phyloP scores from a whole-genome alignment of 1,140 invertebrate species.

The Elymnias hypermnestra region DNA sequence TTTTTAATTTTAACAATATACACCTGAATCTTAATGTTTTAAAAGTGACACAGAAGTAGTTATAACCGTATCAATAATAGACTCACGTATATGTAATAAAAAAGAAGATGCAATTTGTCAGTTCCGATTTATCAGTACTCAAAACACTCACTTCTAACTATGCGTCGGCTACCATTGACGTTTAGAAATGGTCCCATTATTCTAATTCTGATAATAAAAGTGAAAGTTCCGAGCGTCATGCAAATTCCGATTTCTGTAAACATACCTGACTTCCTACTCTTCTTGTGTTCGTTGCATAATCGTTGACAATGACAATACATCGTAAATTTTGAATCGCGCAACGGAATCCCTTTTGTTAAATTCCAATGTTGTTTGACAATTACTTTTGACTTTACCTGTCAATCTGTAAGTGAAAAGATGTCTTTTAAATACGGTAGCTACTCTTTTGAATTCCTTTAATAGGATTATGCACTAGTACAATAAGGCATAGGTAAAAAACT shows the following conservation, averaged over 20 bases:
- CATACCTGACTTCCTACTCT: constrained; percentile 48
- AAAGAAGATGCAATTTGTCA: not conserved
- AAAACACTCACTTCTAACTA: constrained; percentile 12
- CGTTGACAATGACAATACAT: constrained; percentile 16
- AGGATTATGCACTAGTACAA: too few relatives aligned
- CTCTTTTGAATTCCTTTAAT: not conserved
- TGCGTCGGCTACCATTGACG: constrained; percentile 23
- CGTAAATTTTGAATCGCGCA: constrained; percentile 26
- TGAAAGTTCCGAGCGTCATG: constrained; percentile 62
- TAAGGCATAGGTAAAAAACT: too few relatives aligned
- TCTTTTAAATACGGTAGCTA: constrained; percentile 5
- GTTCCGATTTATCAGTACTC: constrained; percentile 7
- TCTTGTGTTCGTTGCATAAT: constrained; percentile 43
- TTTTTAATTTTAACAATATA: too few relatives aligned
- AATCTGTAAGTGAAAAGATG: constrained; percentile 6
- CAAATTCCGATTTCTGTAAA: constrained; percentile 56
- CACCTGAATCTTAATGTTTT: too few relatives aligned
- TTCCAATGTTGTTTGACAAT: constrained; percentile 29
- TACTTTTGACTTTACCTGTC: constrained; percentile 49
- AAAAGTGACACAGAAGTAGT: too few relatives aligned
- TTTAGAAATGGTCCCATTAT: constrained; percentile 38
- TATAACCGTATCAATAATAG: not conserved
- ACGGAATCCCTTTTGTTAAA: constrained; percentile 45
- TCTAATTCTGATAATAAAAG: constrained; percentile 61
- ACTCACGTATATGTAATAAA: not conserved